Evolutionary conservation across 1,140 invertebrate genomes (phyloP).

Genomic region (Carcinoscorpius rotundicauda): DNA sequence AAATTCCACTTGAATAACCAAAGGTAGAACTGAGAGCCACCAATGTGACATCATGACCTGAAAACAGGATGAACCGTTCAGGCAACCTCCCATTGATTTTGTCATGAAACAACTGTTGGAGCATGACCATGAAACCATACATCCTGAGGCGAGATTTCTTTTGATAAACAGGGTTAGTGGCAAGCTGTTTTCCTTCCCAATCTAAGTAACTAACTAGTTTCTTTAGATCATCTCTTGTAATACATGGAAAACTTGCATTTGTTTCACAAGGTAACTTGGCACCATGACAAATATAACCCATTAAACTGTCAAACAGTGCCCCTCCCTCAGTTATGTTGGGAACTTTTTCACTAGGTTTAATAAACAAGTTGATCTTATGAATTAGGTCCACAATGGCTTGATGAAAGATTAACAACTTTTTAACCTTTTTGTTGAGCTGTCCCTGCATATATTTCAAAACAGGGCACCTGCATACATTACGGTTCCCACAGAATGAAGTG

Average conservation of each 20-base stretch:
- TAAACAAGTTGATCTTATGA: constrained; percentile 37
- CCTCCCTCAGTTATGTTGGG: constrained; percentile 47
- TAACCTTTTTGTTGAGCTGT: constrained; percentile 22
- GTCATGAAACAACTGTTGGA: constrained; percentile 50
- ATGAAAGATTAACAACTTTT: constrained; percentile 24
- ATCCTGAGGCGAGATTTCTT: constrained; percentile 28
- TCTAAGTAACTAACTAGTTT: constrained; percentile 30
- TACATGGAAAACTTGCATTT: constrained; percentile 20
- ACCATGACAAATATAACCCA: constrained; percentile 71
- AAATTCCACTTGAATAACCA: constrained; percentile 47
- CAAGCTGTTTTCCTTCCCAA: constrained; percentile 25
- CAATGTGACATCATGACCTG: constrained; percentile 79
- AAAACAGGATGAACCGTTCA: constrained; percentile 69
- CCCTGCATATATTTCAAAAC: constrained; percentile 43
- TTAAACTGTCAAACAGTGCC: constrained; percentile 60
- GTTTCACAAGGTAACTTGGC: constrained; percentile 53
- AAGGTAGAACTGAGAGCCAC: constrained; percentile 66
- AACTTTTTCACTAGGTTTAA: constrained; percentile 42
- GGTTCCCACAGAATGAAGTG: constrained; percentile 68
- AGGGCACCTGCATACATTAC: constrained; percentile 54
- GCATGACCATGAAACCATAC: constrained; percentile 33
- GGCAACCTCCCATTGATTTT: constrained; percentile 53
- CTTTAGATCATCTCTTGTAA: constrained; percentile 26
- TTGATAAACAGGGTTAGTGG: constrained; percentile 18
- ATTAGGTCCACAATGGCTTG: constrained; percentile 51